Evolutionary conservation across 2,888 invertebrate species (phyloP), one percentile per base, ranked within the genome.

Genomic region (Galerucella nymphaeae): DNA sequence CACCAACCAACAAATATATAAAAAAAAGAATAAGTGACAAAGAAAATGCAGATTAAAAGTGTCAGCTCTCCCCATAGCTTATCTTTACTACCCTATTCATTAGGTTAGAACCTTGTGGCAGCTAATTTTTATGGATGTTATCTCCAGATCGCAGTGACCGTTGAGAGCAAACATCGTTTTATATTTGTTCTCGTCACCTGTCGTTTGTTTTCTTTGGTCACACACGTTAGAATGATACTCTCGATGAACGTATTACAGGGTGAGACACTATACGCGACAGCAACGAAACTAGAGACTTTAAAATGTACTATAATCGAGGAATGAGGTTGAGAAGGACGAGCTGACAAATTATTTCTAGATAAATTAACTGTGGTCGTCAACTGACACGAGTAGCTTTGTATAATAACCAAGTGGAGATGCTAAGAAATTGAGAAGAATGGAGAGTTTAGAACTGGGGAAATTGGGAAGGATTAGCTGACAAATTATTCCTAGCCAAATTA

Each of bases 161-260:
- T 80, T 79, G 76, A 74, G 75, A 75, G 77, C 75, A 79, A 80
- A 79, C 78, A 80, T 74, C 66, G 76, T 71, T 76, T 77, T 80
- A 77, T 79, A 76, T 75, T 72, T 72, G 75, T 77, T 79, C 76
- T 79, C 77, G 76, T 80, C 79, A 80, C 80, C 80, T 80, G 80
- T 77, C 79, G 74, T 68, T 68, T 59, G 50, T 72, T 72, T 69
- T 69, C 69, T 64, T 63, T 64, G 23, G 53, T 59, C 68, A 50
- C 61, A 62, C 41, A 62, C 42, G 42, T 10, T 18, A 62, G 14
- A 42, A 62, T 14, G 42, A 62, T 62, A 14, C 61, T 42, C 9
- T 58, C 30, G 30, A 23, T 14, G 58, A 58, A 30, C 14, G 58
- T 58, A 4, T 58, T 30, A 58, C 58, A 30, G 58, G 58, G 23